Evolutionary conservation across 2,797 vertebrate genomes (phyloP), one percentile per base, ranked within the genome.

Genomic region (Pseudochromis fuscus): DNA sequence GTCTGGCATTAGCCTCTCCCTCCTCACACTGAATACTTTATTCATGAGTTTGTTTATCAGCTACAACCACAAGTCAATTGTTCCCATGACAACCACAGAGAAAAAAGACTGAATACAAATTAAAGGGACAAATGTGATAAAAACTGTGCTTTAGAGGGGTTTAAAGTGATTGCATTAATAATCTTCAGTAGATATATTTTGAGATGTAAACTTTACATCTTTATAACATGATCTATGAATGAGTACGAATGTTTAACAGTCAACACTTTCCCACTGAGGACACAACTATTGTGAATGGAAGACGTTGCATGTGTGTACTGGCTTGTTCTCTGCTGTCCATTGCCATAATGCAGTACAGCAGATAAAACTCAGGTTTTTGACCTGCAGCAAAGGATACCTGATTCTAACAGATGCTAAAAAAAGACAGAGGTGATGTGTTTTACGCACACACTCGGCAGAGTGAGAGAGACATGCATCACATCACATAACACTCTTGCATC

Each of bases 71-170:
- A 45, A 67, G 62, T 70, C 46, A 80, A 70, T 49, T 74, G 76
- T 76, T 89, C 64, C 85, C 84, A 84, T 72, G 62, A 77, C 62
- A 82, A 84, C 76, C 67, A 82, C 55, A 58, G 16, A 57, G 38
- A 60, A 56, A 49, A 53, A 48, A 10, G 5, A 58, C 4, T n/a
- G 7, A 72, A 77, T 67, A 76, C 8, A 58, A 77, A n/a, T n/a
- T n/a, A n/a, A 75, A 65, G n/a, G 12, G 23, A 51, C 7, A 57
- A 56, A 33, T 7, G 23, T 33, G 16, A 67, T 48, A 28, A 49
- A 16, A 55, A 27, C 10, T 68, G 46, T 38, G 33, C 42, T 79
- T 76, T 37, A 37, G 45, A 48, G 28, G 21, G 27, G 59, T 71
- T 78, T 69, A 57, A 61, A 86, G 30, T 16, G 21, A 79, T 28